Base-by-base conservation (phyloP, 64 coral and sea anemone genomes). In the Montipora efflorescens region DNA sequence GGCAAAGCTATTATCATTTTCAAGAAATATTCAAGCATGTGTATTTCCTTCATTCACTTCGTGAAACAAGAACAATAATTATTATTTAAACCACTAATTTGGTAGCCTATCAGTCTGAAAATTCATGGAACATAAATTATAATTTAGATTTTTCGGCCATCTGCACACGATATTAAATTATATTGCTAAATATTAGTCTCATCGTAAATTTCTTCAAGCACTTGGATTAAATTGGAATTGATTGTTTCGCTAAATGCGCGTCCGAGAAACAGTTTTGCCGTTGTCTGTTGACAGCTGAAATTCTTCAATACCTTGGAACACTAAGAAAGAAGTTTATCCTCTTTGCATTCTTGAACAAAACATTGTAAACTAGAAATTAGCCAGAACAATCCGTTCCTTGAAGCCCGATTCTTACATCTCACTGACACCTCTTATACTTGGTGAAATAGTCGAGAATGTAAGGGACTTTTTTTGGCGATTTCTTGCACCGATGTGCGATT, bases 121-220 rank as follows among this genome's bases (percentile, higher is more conserved):
- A 9, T 11, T 48, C 5, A 11, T 36, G 7, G 82, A 86, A 86
- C 82, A 72, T 85, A 48, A 7, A 48, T 22, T 71, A 51, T 71
- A 71, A 48, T 50, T 84, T 71, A 72, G 28, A 52, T 21, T 71
- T 86, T 71, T 49, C 2, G 16, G 46, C 53, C 11, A 57, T 57
- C 82, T 86, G 70, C 62, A 72, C 66, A 86, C 64, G 19, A 43
- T 86, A 50, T 48, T 69, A 67, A 7, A 51, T 50, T 19, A 86
- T 71, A 86, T 48, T 86, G 47, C 55, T 43, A 82, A 82, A 36
- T 66, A 82, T 64, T 59, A 16, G 10, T 44, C 64, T 62, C 23
- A 58, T 82, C 25, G 52, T 8, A 53, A 62, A 64, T 82, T 82
- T 78, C 47, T 16, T 12, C 16, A 13, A 82, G 5, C 8, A 13